phyloP scores from a whole-genome alignment of 2,888 invertebrate genomes.

The Patella pellucida region DNA sequence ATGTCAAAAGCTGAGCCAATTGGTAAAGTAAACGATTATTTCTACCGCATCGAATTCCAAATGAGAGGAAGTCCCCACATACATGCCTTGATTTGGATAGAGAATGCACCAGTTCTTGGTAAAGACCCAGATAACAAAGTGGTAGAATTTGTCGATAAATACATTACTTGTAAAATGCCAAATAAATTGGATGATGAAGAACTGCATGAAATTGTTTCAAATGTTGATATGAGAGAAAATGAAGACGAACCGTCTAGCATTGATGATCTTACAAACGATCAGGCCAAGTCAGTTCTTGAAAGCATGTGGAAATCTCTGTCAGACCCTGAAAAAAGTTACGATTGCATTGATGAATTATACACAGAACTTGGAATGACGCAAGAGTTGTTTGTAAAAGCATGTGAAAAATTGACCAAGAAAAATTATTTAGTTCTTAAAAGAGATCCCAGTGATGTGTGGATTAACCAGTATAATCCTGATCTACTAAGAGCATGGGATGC shows the following conservation, averaged over 20 bases:
- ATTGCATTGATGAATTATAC: neutral
- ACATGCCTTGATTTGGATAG: neutral
- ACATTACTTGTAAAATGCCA: no score
- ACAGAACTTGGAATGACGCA: neutral
- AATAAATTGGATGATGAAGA: neutral
- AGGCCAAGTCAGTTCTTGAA: conserved; percentile 7
- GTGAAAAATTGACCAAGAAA: neutral
- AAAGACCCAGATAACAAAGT: neutral
- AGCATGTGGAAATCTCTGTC: conserved; percentile 9
- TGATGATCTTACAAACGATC: neutral
- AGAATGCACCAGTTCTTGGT: neutral
- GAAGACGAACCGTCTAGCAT: neutral
- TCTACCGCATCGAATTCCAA: neutral
- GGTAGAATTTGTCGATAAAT: no score
- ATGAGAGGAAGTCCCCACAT: neutral
- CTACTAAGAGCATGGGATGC: conserved; percentile 17
- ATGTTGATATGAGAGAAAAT: neutral
- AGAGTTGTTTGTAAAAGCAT: neutral
- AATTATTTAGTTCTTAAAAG: conserved; percentile 12
- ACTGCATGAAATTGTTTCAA: conserved; percentile 36
- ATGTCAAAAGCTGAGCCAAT: neutral
- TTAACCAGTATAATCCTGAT: conserved; percentile 17
- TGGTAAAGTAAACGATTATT: neutral
- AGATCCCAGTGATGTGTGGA: conserved; percentile 4
- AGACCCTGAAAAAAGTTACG: neutral